phyloP scores from a whole-genome alignment of 2,113 vertebrate genomes.

The Sprattus sprattus region DNA sequence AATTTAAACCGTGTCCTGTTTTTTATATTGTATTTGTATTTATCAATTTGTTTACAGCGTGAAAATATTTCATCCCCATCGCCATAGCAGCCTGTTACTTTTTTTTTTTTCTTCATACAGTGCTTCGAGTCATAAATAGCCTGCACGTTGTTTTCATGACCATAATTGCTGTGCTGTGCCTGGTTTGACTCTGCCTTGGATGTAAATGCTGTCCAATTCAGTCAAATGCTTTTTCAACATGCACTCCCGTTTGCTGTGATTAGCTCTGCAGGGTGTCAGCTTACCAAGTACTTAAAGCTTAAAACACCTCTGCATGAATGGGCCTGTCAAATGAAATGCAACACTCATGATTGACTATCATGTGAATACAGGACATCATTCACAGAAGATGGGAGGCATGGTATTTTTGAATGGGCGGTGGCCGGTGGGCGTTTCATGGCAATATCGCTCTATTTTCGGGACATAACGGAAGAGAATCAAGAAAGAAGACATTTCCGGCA shows the following conservation, averaged over 20 bases:
- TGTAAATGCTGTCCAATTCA: not conserved
- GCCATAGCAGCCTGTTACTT: not conserved
- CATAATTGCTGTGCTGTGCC: not conserved
- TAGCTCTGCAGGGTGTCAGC: not conserved
- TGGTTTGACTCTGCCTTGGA: not conserved
- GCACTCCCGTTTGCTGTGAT: not conserved
- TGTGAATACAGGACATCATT: not conserved
- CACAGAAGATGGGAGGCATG: not conserved
- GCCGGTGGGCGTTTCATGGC: not conserved
- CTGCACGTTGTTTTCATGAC: not conserved
- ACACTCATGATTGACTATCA: not conserved
- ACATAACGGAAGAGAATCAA: too few relatives aligned
- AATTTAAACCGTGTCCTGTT: conserved; percentile 52
- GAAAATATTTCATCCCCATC: not conserved
- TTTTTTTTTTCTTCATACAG: not conserved
- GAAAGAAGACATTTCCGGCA: not conserved
- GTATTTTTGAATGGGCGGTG: not conserved
- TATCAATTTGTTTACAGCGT: not conserved
- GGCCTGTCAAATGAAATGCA: not conserved
- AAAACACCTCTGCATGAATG: not conserved
- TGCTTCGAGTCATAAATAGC: not conserved
- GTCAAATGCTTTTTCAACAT: not conserved
- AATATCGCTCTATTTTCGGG: not conserved
- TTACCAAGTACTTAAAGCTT: not conserved
- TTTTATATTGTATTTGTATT: not conserved